These are phyloP conservation scores for Pelochelys cantorii DNA, from an alignment of 2,797 vertebrate genomes.

Conservation along the genomic window DNA sequence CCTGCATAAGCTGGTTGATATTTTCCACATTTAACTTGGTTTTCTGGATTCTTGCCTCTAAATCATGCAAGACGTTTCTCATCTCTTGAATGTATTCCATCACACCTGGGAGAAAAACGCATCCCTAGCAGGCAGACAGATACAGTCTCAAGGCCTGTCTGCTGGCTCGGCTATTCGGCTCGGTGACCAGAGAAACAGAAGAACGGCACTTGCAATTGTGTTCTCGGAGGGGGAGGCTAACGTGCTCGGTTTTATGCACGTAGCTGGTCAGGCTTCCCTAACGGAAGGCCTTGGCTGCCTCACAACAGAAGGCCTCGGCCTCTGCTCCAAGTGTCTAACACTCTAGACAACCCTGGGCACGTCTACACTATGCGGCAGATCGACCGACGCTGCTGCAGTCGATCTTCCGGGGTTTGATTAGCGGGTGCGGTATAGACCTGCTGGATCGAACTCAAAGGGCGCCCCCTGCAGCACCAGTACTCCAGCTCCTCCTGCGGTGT, in stretches of 20 bases:
- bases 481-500: no score
- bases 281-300: not conserved
- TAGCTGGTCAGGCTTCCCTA: not conserved
- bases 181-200: not conserved
- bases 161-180: not conserved
- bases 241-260: not conserved
- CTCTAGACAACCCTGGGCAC: not conserved
- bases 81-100: conserved; percentile 75
- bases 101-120: conserved; percentile 46
- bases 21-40: conserved; percentile 75
- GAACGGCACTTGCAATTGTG: not conserved
- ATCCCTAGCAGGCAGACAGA: rapidly evolving
- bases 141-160: not conserved
- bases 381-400: no score
- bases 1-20: conserved; percentile 76
- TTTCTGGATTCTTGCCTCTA: conserved; percentile 77
- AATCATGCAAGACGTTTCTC: conserved; percentile 59
- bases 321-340: not conserved
- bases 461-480: no score
- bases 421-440: no score
- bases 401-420: no score
- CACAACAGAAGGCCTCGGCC: not conserved
- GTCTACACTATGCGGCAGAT: no score
- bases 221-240: not conserved
- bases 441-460: no score